Percentiles rank a stretch among this genome's conserved stretches.
Evolutionary conservation across 2,797 vertebrate species (phyloP).

Genomic region (Phataginus tricuspis): DNA sequence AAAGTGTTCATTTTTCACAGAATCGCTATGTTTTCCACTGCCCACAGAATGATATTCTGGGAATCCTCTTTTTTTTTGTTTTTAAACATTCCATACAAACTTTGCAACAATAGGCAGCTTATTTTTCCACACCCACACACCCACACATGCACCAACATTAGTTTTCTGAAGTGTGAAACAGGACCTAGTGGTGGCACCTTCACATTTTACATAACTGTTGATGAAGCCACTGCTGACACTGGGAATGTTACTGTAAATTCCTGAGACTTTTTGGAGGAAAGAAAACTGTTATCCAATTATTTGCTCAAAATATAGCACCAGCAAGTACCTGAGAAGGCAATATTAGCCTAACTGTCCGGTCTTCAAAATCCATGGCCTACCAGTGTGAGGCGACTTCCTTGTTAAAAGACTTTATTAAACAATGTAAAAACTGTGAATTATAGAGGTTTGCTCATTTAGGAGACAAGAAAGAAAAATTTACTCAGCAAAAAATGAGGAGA

Average conservation of each 20-base stretch:
- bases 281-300: constrained; percentile 72
- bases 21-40: constrained; percentile 15
- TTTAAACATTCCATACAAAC: neutral
- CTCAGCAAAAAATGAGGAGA: neutral
- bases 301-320: constrained; percentile 68
- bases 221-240: constrained; percentile 59
- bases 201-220: constrained; percentile 64
- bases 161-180: constrained; percentile 61
- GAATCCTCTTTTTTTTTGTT: neutral
- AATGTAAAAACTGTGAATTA: constrained; percentile 43
- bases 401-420: constrained; percentile 51
- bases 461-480: constrained; percentile 25
- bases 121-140: constrained; percentile 11
- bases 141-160: constrained; percentile 30
- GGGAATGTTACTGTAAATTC: constrained; percentile 55
- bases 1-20: constrained; percentile 14
- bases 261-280: constrained; percentile 24
- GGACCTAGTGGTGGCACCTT: constrained; percentile 64
- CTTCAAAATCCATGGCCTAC: neutral
- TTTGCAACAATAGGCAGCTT: neutral
- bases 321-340: constrained; percentile 36
- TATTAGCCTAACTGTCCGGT: neutral
- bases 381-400: neutral
- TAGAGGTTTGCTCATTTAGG: constrained; percentile 42
- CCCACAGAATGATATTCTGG: constrained; percentile 18